A percentile compares a stretch with the other conserved stretches of the same genome.
phyloP scores from a whole-genome alignment of 2,113 vertebrate genomes.

The Camelus bactrianus region DNA sequence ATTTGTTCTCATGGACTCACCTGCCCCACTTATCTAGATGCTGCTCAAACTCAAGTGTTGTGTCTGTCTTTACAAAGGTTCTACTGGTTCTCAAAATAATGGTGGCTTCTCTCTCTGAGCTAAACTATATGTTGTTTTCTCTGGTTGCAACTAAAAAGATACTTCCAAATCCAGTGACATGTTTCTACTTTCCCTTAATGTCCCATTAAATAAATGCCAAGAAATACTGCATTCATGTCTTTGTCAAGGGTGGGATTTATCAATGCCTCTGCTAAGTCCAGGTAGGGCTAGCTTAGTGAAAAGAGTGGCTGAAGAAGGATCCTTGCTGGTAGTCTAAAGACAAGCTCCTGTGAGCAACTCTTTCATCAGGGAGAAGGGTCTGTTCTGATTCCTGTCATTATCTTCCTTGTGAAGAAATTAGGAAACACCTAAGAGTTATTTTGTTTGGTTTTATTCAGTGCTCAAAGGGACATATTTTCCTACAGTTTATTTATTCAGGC shows the following conservation, averaged over 20 bases:
- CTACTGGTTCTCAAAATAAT: background rate
- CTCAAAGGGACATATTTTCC: conserved; percentile 41
- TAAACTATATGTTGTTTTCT: conserved; percentile 20
- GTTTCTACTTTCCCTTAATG: background rate
- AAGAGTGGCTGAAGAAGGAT: background rate
- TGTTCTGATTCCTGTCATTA: conserved; percentile 41
- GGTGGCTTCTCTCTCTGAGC: background rate
- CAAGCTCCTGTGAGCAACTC: background rate
- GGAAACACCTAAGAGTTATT: conserved; percentile 21
- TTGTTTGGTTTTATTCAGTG: conserved; percentile 56
- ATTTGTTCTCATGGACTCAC: background rate
- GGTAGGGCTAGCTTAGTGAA: background rate
- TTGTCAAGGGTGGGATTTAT: background rate
- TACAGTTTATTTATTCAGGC: conserved; percentile 25
- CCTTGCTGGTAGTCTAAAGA: background rate
- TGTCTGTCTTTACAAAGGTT: background rate
- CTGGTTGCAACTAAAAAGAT: background rate
- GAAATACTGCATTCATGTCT: background rate
- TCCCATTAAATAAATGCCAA: background rate
- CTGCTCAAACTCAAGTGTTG: background rate
- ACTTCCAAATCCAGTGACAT: background rate
- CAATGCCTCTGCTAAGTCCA: background rate
- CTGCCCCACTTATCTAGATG: background rate
- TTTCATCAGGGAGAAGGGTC: background rate
- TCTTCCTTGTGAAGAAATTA: conserved; percentile 32